Evolutionary conservation across 2,797 vertebrate genomes (phyloP), one percentile per base, ranked within the genome.

Genomic region (Thamnophis elegans): DNA sequence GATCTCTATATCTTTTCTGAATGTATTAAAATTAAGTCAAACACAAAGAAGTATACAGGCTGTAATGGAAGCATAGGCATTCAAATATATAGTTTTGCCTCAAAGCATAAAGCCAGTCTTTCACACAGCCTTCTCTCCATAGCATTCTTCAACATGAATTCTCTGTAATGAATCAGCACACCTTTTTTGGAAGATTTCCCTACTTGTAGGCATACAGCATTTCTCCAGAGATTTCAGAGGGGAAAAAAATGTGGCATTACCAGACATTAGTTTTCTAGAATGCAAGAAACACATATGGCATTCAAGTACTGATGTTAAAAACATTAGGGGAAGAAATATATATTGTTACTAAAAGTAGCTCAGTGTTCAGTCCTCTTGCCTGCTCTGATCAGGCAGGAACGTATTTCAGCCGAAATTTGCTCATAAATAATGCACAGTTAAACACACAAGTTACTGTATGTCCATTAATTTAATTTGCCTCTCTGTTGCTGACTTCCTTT

Each of bases 341-440:
- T 47, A 36, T 42, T 85, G 51, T 36, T 42, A 85, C 60, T 94
- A 94, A 90, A 95, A 93, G 94, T 94, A 96, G 65, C 93, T 91
- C 92, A 51, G n/a, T 58, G 16, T 56, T 92, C 36, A 89, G 47
- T 92, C 58, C 91, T 93, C 94, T 94, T 82, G 54, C 51, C 89
- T 51, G 86, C 59, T 73, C 90, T 93, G 89, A 56, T 89, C 60
- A 92, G 94, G 91, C 90, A 94, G 91, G 88, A 94, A 95, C 94
- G 91, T 94, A 96, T 96, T 96, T 95, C 94, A 94, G 87, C 92
- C 93, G 93, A 96, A 94, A 85, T 94, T 95, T 95, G 94, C 94
- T 95, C 93, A 96, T 96, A 96, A 96, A 96, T 96, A 96, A 96
- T 96, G 91, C 62, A 94, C 93, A 91, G 91, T 94, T 95, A 92